Evolutionary conservation across 2,888 invertebrate species (phyloP), one percentile per base, ranked within the genome.

Genomic region (Coecobrya sp.): DNA sequence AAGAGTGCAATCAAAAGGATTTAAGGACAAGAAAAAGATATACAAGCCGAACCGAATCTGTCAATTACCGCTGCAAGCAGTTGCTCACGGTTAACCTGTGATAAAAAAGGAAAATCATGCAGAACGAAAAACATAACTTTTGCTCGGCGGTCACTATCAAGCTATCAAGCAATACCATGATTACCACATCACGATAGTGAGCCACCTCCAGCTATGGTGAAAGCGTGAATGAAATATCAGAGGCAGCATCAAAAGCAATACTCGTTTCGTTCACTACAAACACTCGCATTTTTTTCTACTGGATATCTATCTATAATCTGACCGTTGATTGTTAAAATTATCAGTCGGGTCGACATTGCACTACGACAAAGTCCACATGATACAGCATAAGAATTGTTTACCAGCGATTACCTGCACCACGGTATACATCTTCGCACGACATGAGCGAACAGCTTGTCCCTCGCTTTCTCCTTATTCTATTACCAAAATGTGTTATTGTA

Each of bases 171-270:
- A 59, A 19, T 19, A 59, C 19, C 59, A 8, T 59, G n/a, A 59
- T 65, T 25, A 65, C 25, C 11, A 4, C 65, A 22, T 7, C 65
- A 22, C 5, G 68, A 68, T 4, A 27, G 68, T 73, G 42, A 45
- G n/a, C 7, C 73, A 45, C 22, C 27, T 27, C 2, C 73, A 73
- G 16, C 4, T 16, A 36, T 70, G 36, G 1, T 13, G 19, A 22
- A 73, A 73, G 19, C 19, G 55, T 81, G 81, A 81, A 81, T 81
- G 81, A 52, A 81, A 52, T 27, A 79, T 52, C 55, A 81, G 10
- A n/a, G n/a, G n/a, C 27, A 55, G 0, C 81, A 81, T 13, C 81
- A 25, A 27, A 36, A 36, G 30, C 70, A 36, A 70, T 4, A 19
- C 36, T 70, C 22, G n/a, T 36, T 42, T 65, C 13, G n/a, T n/a